Conservation (phyloP, 2,113 vertebrate species). For the Telmatochromis brachygnathus region DNA sequence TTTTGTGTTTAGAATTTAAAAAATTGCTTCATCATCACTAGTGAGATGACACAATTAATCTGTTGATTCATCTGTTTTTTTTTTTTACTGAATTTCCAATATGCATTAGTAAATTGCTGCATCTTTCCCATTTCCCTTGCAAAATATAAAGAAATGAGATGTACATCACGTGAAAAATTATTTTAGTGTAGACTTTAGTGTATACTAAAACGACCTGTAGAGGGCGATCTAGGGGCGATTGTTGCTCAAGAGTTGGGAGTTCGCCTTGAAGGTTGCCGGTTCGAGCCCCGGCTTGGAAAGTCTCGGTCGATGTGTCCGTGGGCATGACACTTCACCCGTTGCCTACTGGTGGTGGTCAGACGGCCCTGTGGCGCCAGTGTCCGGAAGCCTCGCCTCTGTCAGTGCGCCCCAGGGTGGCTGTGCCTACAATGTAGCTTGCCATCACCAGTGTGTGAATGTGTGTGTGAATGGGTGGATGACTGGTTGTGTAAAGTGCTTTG, state of each 20-base stretch:
- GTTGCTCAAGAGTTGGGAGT: neutral
- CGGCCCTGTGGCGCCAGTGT: fast-evolving
- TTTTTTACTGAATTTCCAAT: neutral
- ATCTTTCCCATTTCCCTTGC: neutral
- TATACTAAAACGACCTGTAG: neutral
- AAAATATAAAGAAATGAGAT: neutral
- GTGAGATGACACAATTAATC: neutral
- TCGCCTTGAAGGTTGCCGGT: fast-evolving
- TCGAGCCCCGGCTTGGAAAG: neutral
- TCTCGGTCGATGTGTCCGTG: fast-evolving
- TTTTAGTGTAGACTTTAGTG: neutral
- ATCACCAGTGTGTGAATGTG: neutral
- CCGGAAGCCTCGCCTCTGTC: neutral
- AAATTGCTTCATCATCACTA: neutral
- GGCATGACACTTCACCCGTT: neutral
- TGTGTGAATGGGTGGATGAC: neutral
- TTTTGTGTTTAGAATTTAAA: neutral
- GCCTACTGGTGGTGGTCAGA: neutral
- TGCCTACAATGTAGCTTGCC: neutral
- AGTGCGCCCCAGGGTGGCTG: neutral
- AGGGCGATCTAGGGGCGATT: neutral
- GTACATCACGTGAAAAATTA: neutral
- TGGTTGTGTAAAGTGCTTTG: neutral
- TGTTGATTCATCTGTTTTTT: fast-evolving
- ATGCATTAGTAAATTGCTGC: neutral